A percentile compares a stretch with the other conserved stretches of the same genome.
phyloP scores from a whole-genome alignment of 1,140 invertebrate genomes.

The Mercenaria mercenaria region DNA sequence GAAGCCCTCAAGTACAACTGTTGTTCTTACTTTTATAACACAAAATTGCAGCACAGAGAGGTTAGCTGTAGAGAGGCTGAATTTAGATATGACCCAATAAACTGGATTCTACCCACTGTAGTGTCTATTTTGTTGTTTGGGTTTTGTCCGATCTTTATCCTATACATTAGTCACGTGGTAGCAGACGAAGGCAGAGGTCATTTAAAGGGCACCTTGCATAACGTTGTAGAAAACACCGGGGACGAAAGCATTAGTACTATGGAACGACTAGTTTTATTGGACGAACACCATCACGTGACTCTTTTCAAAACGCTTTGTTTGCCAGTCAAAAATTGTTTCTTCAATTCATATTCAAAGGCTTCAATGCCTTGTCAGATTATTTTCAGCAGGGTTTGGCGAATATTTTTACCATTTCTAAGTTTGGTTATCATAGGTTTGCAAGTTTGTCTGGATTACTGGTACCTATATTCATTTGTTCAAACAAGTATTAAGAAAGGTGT shows the following conservation, averaged over 20 bases:
- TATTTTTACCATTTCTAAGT: neutral
- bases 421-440: conserved; percentile 25
- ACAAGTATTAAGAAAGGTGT: conserved; percentile 30
- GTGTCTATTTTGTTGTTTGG: conserved; percentile 34
- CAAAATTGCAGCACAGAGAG: neutral
- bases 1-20: conserved; percentile 49
- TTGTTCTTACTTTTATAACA: conserved; percentile 31
- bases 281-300: conserved; percentile 15
- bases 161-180: conserved; percentile 6
- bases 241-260: neutral
- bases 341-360: neutral
- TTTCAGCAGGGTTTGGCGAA: neutral
- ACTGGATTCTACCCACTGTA: conserved; percentile 58
- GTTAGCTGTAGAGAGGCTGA: neutral
- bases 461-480: conserved; percentile 1
- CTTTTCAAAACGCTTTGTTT: neutral
- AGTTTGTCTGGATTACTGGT: conserved; percentile 32
- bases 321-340: neutral
- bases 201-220: neutral
- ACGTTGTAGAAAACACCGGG: neutral
- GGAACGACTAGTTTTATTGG: conserved; percentile 4
- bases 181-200: neutral
- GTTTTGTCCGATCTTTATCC: conserved; percentile 36
- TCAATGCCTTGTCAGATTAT: neutral
- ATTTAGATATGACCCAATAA: conserved; percentile 46